These are phyloP conservation scores for Caenorhabditis zanzibari DNA, from an alignment of 2,888 invertebrate genomes.

Conservation along the genomic window DNA sequence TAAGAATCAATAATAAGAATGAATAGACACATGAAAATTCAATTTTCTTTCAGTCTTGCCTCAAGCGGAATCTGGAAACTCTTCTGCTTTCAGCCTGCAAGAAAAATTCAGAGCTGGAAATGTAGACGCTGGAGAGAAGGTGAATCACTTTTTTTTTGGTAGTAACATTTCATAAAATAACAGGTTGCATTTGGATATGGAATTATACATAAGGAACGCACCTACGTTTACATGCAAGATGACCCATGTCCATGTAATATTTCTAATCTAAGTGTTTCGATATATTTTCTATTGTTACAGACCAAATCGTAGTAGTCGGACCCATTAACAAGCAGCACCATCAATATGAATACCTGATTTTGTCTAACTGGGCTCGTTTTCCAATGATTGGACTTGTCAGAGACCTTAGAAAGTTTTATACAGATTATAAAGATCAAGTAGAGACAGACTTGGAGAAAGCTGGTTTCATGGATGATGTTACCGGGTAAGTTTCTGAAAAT, in stretches of 20 bases:
- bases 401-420: conserved; percentile 71
- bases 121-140: conserved; percentile 70
- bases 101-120: conserved; percentile 72
- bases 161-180: background rate
- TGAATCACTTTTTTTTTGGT: conserved; percentile 11
- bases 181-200: conserved; percentile 74
- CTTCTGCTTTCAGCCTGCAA: conserved; percentile 71
- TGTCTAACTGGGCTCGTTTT: conserved; percentile 79
- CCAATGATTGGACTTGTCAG: conserved; percentile 77
- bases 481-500: conserved; percentile 63
- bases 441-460: conserved; percentile 72
- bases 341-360: conserved; percentile 77
- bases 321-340: conserved; percentile 66
- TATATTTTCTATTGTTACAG: conserved; percentile 48
- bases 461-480: conserved; percentile 71
- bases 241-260: conserved; percentile 76
- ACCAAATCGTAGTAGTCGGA: conserved; percentile 73
- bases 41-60: conserved; percentile 60
- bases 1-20: conserved; percentile 4
- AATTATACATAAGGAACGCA: conserved; percentile 69
- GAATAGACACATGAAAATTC: background rate
- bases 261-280: background rate
- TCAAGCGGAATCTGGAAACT: conserved; percentile 71
- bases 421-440: conserved; percentile 69
- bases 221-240: conserved; percentile 76